Evolutionary conservation across 2,797 vertebrate species (phyloP).

Genomic region (Dipus sagitta): DNA sequence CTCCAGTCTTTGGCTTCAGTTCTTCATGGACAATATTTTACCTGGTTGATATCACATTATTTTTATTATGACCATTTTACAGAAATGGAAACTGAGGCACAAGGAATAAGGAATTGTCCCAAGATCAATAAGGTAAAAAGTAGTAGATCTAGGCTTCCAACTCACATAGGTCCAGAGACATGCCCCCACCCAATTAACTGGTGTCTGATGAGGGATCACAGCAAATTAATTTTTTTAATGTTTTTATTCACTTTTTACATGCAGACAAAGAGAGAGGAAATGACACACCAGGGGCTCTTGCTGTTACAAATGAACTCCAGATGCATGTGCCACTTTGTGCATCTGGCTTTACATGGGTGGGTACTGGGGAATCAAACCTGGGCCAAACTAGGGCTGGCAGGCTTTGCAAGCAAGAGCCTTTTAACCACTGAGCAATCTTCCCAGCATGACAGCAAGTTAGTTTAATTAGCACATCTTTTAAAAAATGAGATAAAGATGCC

Average conservation of each 20-base stretch:
- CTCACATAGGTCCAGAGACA: not conserved
- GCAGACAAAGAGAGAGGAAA: too few relatives aligned
- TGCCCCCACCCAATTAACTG: not conserved
- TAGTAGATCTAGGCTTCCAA: not conserved
- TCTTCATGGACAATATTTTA: not conserved
- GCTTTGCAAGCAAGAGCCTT: too few relatives aligned
- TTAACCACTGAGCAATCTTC: too few relatives aligned
- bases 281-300: too few relatives aligned
- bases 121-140: not conserved
- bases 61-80: not conserved
- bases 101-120: not conserved
- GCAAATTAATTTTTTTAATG: too few relatives aligned
- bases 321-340: too few relatives aligned
- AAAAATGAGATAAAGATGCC: too few relatives aligned
- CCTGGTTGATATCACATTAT: not conserved
- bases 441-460: not conserved
- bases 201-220: not conserved
- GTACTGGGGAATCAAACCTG: too few relatives aligned
- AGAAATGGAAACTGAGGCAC: not conserved
- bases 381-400: too few relatives aligned
- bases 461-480: not conserved
- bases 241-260: too few relatives aligned
- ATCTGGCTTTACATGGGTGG: too few relatives aligned
- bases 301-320: too few relatives aligned
- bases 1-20: not conserved